Base-by-base conservation (phyloP, 2,888 invertebrate species). In the Osedax frankpressi region DNA sequence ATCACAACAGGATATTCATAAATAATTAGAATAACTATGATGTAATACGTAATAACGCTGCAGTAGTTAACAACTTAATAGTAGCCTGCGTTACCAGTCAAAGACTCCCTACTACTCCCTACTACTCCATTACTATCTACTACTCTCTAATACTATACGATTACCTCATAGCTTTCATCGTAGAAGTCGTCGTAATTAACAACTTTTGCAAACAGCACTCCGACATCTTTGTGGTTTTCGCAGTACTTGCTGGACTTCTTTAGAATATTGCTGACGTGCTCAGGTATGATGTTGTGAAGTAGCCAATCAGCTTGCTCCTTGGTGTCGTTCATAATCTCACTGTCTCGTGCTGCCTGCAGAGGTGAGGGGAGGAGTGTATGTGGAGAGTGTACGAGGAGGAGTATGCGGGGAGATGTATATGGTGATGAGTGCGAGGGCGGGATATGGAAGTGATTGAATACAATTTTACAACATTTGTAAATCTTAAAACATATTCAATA, bases 101-200 rank as follows among this genome's bases (percentile, higher is more conserved):
- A n/a, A n/a, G n/a, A n/a, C n/a, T n/a, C n/a, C n/a, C n/a, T n/a
- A n/a, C n/a, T n/a, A n/a, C n/a, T n/a, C n/a, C n/a, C n/a, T n/a
- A n/a, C n/a, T n/a, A n/a, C n/a, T n/a, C n/a, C n/a, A n/a, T n/a
- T n/a, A n/a, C n/a, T n/a, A n/a, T n/a, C n/a, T n/a, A n/a, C n/a
- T n/a, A n/a, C n/a, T n/a, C n/a, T n/a, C n/a, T n/a, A n/a, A n/a
- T n/a, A n/a, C n/a, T n/a, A n/a, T n/a, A n/a, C n/a, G n/a, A n/a
- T 44, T 11, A 44, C 44, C 79, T 93, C 88, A 85, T 93, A 97
- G 70, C 93, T 92, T 83, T 97, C 96, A 82, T 97, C 96, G 83
- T 97, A 97, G 88, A 97, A 91, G 85, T 96, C 95, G 81, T 93
- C 93, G 84, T 96, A 97, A 84, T 97, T 97, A 0, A 94, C 91